These are phyloP conservation scores for Monochamus alternatus DNA, from an alignment of 2,888 invertebrate genomes.

Conservation along the genomic window DNA sequence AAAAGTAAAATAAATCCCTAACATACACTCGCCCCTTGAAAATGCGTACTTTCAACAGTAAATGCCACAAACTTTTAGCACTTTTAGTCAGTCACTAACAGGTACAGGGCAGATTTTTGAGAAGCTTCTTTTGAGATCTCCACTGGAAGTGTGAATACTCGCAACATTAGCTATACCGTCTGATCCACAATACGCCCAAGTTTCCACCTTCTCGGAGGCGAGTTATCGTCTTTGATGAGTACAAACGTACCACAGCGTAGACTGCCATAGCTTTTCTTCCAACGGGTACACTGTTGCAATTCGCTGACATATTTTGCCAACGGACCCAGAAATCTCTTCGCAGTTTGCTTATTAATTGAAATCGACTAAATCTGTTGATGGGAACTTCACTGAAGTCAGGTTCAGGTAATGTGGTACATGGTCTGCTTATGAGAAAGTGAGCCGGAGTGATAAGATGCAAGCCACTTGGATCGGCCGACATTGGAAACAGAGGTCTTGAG, in stretches of 20 bases:
- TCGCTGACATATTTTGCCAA: not conserved
- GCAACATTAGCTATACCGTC: not conserved
- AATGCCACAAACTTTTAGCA: no score
- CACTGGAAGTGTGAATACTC: not conserved
- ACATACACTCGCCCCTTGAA: no score
- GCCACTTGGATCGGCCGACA: slow-evolving; percentile 51
- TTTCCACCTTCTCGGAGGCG: not conserved
- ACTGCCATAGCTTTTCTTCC: not conserved
- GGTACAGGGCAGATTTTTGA: not conserved
- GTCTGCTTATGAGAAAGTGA: slow-evolving; percentile 27
- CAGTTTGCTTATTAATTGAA: not conserved
- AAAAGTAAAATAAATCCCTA: no score
- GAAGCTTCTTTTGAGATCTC: not conserved
- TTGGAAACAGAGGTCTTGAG: slow-evolving; percentile 53
- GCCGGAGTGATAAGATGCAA: not conserved
- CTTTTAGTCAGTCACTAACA: no score
- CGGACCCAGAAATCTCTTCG: not conserved
- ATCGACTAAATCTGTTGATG: not conserved
- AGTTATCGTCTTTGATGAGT: not conserved
- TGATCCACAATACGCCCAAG: not conserved
- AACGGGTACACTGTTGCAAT: not conserved
- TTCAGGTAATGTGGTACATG: slow-evolving; percentile 55
- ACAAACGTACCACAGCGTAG: not conserved
- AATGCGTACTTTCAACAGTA: no score
- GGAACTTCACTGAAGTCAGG: not conserved